phyloP scores from a whole-genome alignment of 2,888 invertebrate genomes.

The Pelosia muscerda region DNA sequence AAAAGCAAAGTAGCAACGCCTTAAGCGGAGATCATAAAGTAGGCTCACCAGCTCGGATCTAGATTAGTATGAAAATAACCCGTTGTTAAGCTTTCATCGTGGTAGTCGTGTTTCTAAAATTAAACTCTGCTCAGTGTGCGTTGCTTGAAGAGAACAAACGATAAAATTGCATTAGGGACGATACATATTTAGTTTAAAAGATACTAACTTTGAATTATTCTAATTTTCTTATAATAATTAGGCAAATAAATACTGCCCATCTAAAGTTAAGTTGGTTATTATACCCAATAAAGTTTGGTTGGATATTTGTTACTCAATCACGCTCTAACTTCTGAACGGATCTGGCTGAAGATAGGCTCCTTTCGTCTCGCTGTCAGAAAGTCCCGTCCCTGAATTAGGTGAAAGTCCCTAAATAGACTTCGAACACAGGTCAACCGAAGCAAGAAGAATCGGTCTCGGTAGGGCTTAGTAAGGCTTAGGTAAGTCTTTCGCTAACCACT shows the following conservation, averaged over 20 bases:
- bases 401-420: too few relatives aligned
- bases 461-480: too few relatives aligned
- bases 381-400: too few relatives aligned
- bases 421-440: too few relatives aligned
- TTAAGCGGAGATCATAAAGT: slow-evolving; percentile 12
- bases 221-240: neutral
- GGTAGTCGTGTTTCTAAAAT: slow-evolving; percentile 45
- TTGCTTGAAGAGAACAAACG: slow-evolving; percentile 32
- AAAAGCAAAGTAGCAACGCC: neutral
- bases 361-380: too few relatives aligned
- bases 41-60: slow-evolving; percentile 19
- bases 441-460: too few relatives aligned
- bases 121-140: slow-evolving; percentile 45
- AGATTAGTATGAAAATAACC: slow-evolving; percentile 30
- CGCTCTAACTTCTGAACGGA: too few relatives aligned
- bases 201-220: neutral
- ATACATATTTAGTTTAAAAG: slow-evolving; percentile 8
- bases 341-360: too few relatives aligned
- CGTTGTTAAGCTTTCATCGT: slow-evolving; percentile 36
- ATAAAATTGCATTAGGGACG: slow-evolving; percentile 39
- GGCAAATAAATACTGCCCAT: neutral
- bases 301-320: too few relatives aligned
- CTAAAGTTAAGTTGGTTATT: neutral
- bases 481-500: too few relatives aligned
- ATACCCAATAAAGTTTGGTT: too few relatives aligned